These are phyloP conservation scores for Drosophila tanythrix DNA, from an alignment of 2,888 invertebrate species.

Conservation along the genomic window DNA sequence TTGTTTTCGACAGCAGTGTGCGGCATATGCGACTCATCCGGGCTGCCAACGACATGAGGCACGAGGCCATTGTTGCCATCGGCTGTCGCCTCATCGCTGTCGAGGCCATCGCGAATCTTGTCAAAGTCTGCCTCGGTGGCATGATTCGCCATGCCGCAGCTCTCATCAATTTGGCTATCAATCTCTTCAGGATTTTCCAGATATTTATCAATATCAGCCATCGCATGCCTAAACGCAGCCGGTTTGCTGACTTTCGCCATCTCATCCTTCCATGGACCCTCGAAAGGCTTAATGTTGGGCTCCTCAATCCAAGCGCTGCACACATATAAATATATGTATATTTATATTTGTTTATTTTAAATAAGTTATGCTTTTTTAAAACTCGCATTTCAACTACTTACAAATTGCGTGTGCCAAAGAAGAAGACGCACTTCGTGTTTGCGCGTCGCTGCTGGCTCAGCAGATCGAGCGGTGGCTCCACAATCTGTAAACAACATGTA, in stretches of 20 bases:
- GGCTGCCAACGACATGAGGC: constrained; percentile 70
- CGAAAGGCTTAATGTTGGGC: constrained; percentile 92
- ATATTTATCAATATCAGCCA: constrained; percentile 92
- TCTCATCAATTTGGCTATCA: constrained; percentile 79
- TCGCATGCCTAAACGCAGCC: constrained; percentile 91
- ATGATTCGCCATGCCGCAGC: constrained; percentile 75
- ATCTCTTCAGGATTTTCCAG: constrained; percentile 88
- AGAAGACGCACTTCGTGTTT: constrained; percentile 93
- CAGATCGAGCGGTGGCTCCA: constrained; percentile 91
- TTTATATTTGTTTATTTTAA: not conserved
- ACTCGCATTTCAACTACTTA: constrained; percentile 86
- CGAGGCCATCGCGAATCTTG: constrained; percentile 87
- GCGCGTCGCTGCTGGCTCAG: constrained; percentile 91
- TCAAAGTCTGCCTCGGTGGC: constrained; percentile 90
- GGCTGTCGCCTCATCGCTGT: constrained; percentile 62
- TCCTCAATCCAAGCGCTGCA: constrained; percentile 95
- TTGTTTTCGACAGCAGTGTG: constrained; percentile 46
- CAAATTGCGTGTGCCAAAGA: constrained; percentile 98
- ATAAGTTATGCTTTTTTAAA: not conserved
- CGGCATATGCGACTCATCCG: constrained; percentile 60
- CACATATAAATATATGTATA: not conserved
- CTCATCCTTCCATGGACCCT: constrained; percentile 90
- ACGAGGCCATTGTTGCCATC: constrained; percentile 71
- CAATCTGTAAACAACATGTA: constrained; percentile 87
- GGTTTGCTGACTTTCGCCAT: constrained; percentile 91